Evolutionary conservation across 2,888 invertebrate species (phyloP).

Genomic region (Himalopsyche tibetana): DNA sequence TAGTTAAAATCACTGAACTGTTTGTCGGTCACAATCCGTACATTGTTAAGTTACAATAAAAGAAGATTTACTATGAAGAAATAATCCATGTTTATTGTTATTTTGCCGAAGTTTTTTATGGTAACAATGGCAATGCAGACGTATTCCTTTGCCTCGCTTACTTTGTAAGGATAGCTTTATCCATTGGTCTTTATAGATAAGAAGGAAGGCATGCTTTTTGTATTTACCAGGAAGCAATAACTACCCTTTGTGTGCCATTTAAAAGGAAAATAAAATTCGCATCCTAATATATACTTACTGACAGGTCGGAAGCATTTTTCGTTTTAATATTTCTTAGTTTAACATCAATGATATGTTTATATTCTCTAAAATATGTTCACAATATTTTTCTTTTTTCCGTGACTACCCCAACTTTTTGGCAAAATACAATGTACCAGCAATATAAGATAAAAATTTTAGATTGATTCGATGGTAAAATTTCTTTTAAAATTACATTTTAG

Average conservation of each 20-base stretch:
- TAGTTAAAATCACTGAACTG: slow-evolving; percentile 36
- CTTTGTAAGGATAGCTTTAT: slow-evolving; percentile 53
- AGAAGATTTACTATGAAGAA: slow-evolving; percentile 41
- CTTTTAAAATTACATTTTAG: no score
- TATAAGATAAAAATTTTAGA: no score
- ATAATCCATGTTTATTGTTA: slow-evolving; percentile 61
- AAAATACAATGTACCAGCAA: no score
- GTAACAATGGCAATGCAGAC: slow-evolving; percentile 49
- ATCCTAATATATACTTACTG: not conserved
- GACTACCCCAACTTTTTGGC: no score
- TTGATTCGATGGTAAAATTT: no score
- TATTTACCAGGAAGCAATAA: slow-evolving; percentile 66
- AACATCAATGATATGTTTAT: not conserved
- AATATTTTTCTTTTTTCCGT: not conserved
- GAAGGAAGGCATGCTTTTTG: slow-evolving; percentile 61
- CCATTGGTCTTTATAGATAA: slow-evolving; percentile 54
- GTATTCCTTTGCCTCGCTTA: slow-evolving; percentile 47
- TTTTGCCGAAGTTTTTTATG: slow-evolving; percentile 56
- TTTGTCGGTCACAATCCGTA: slow-evolving; percentile 40
- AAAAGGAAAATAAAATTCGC: slow-evolving; percentile 44
- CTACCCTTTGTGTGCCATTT: slow-evolving; percentile 47
- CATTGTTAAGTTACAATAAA: slow-evolving; percentile 13
- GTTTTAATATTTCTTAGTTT: not conserved
- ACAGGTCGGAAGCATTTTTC: slow-evolving; percentile 34
- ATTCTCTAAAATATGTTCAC: not conserved